Evolutionary conservation across 2,113 vertebrate species (phyloP).

Genomic region (Cranoglanis bouderius): DNA sequence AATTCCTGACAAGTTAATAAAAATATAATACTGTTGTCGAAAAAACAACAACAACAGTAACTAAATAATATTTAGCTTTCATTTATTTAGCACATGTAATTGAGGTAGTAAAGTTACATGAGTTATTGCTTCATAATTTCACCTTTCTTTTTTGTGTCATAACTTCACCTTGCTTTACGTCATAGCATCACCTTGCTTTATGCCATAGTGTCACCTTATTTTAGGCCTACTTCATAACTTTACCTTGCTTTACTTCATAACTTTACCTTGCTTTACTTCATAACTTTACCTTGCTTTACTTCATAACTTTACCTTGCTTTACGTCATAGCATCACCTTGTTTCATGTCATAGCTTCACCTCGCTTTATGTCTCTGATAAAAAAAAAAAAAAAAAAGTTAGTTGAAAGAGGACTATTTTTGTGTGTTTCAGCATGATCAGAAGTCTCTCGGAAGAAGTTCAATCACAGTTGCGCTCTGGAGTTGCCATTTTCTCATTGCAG

Average conservation of each 20-base stretch:
- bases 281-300: not conserved
- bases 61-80: no score
- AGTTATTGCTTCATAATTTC: no score
- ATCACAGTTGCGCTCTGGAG: conserved; percentile 84
- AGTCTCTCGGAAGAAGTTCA: conserved; percentile 80
- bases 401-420: not conserved
- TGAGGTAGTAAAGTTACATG: no score
- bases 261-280: not conserved
- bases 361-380: not conserved
- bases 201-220: no score
- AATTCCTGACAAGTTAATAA: not conserved
- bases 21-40: no score
- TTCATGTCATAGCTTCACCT: not conserved
- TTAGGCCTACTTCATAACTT: no score
- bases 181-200: no score
- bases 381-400: not conserved
- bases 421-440: conserved; percentile 80
- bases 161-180: no score
- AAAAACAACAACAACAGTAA: no score
- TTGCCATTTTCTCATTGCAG: conserved; percentile 80
- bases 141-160: no score
- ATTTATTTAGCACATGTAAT: no score
- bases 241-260: not conserved
- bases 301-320: not conserved
- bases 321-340: not conserved